Base-by-base conservation (phyloP, 1,140 invertebrate genomes). In the Mercenaria mercenaria region DNA sequence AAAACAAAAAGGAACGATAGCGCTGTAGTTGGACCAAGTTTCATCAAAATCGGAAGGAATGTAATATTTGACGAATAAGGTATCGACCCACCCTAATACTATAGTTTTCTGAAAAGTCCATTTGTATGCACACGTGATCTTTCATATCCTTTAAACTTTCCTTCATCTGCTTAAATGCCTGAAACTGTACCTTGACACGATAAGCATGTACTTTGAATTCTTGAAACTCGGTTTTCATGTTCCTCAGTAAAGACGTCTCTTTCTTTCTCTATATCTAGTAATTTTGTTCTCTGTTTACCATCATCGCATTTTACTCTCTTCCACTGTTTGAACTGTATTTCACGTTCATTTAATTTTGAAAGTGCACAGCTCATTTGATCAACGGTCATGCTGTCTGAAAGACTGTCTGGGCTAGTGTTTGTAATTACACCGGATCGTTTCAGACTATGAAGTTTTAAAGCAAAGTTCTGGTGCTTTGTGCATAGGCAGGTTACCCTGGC, bases 41-140 rank as follows among this genome's bases (percentile, higher is more conserved):
- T n/a, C n/a, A n/a, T n/a, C n/a, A n/a, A n/a, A n/a, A n/a, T n/a
- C n/a, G n/a, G n/a, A n/a, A n/a, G n/a, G n/a, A n/a, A n/a, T n/a
- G n/a, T n/a, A n/a, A n/a, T n/a, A n/a, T n/a, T n/a, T n/a, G n/a
- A n/a, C n/a, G n/a, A n/a, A n/a, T n/a, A n/a, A n/a, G n/a, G n/a
- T n/a, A n/a, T n/a, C n/a, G n/a, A n/a, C n/a, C n/a, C 43, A 8
- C 23, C 41, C 85, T 89, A 59, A 84, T 88, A 37, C 34, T 29
- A 43, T 84, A 92, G 43, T 90, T 91, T 82, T 92, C 90, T 23
- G 79, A 74, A 85, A 92, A 92, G 56, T 92, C 91, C 85, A 92
- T 90, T 11, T 91, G 89, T 4, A 91, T 23, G 15, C 88, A 80
- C 4, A 61, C 23, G 6, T 92, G 50, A 6, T 41, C 52, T 2